Evolutionary conservation across 2,113 vertebrate genomes (phyloP).

Genomic region (Siniperca chuatsi): DNA sequence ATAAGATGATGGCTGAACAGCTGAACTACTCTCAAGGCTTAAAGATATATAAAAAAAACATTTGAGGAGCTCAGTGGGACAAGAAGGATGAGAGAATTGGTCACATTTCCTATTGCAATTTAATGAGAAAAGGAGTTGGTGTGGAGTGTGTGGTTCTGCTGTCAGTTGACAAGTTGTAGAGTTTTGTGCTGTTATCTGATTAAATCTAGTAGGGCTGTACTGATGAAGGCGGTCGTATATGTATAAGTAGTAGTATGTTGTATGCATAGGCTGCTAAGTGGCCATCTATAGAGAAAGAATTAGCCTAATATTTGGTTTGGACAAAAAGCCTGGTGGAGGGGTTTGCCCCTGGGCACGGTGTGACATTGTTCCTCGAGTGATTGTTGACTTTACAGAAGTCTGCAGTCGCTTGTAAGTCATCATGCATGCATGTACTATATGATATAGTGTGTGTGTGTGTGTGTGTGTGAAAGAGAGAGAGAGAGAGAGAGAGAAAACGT

Average conservation of each 20-base stretch:
- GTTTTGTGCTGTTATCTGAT: neutral
- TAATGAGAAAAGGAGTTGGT: neutral
- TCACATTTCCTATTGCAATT: too few species aligned
- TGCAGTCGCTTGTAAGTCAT: neutral
- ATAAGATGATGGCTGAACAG: neutral
- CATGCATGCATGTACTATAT: neutral
- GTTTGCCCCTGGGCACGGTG: neutral
- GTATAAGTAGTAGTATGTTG: neutral
- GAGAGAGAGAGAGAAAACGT: neutral
- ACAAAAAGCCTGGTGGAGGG: neutral
- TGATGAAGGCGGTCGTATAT: neutral
- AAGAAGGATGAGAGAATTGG: too few species aligned
- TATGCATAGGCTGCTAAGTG: neutral
- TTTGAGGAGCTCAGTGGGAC: neutral
- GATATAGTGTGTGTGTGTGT: neutral
- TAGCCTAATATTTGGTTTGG: neutral
- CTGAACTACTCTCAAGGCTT: too few species aligned
- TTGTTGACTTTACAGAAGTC: neutral
- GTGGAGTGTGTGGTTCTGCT: neutral
- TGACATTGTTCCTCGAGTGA: neutral
- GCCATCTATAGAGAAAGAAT: neutral
- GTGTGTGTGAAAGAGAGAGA: neutral
- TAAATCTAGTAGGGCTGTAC: neutral
- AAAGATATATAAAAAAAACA: neutral
- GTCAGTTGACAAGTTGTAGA: too few species aligned